Conservation (phyloP, 2,797 vertebrate species). For the Sternotherus odoratus region DNA sequence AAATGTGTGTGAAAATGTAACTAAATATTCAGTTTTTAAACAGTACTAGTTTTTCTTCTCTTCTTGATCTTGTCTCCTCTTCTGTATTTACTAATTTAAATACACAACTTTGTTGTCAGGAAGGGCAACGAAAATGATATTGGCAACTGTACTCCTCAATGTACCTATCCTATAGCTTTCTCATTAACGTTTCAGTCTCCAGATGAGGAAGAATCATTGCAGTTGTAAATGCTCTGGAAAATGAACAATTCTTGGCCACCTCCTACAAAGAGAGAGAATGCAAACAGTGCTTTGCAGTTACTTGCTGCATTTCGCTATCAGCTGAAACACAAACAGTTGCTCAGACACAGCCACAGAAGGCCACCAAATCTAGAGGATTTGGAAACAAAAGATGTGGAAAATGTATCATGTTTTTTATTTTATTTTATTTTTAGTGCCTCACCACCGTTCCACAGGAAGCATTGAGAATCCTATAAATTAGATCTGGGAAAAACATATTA, state of each 20-base stretch:
- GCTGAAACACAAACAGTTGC: not conserved
- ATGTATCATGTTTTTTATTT: not conserved
- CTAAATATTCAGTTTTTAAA: slow-evolving; percentile 1
- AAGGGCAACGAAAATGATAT: slow-evolving; percentile 27
- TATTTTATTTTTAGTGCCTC: not conserved
- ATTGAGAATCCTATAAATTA: not conserved
- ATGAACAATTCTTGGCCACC: not conserved
- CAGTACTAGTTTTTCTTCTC: not conserved
- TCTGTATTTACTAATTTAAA: slow-evolving; percentile 22
- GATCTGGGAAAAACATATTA: not conserved
- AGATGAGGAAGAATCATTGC: not conserved
- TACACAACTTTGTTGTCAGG: slow-evolving; percentile 10
- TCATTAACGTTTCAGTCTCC: slow-evolving; percentile 53
- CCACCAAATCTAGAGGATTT: not conserved
- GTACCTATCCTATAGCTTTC: not conserved
- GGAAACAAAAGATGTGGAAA: not conserved
- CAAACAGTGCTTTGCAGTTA: not conserved
- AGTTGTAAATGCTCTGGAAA: slow-evolving; percentile 46
- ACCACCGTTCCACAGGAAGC: not conserved
- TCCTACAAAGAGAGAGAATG: not conserved
- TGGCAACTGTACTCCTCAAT: not conserved
- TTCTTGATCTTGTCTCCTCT: not conserved
- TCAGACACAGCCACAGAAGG: not conserved
- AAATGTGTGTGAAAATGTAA: not conserved
- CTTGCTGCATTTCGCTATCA: not conserved